phyloP scores from a whole-genome alignment of 2,888 invertebrate genomes.

The Tenthredo distinguenda region DNA sequence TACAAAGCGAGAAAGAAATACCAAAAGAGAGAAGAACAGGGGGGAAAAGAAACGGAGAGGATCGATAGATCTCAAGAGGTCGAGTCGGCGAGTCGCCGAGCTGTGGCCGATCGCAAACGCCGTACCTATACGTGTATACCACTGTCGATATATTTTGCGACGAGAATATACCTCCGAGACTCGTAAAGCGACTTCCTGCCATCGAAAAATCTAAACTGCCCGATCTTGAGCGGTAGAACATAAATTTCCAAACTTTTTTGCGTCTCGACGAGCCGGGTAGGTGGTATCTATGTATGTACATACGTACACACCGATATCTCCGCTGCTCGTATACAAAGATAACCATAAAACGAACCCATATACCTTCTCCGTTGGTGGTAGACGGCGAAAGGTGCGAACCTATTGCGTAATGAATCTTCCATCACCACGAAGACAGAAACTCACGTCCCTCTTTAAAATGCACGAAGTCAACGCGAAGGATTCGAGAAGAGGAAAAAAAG shows the following conservation, averaged over 20 bases:
- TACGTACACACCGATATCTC: neutral
- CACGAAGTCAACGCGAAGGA: constrained; percentile 23
- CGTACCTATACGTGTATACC: neutral
- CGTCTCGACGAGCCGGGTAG: constrained; percentile 36
- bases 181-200: constrained; percentile 69
- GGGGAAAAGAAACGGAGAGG: constrained; percentile 45
- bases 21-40: neutral
- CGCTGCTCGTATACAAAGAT: neutral
- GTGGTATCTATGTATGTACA: neutral
- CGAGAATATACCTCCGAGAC: constrained; percentile 68
- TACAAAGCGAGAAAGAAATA: neutral
- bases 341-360: constrained; percentile 18
- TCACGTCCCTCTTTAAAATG: constrained; percentile 40
- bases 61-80: constrained; percentile 57
- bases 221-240: constrained; percentile 44
- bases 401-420: constrained; percentile 52
- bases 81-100: constrained; percentile 2
- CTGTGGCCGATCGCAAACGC: constrained; percentile 43
- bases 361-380: constrained; percentile 41
- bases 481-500: neutral
- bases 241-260: constrained; percentile 40
- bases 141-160: constrained; percentile 63
- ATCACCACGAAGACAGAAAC: constrained; percentile 31
- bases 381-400: constrained; percentile 48
- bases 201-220: constrained; percentile 53